Percentiles rank a stretch among this genome's conserved stretches.
phyloP scores from a whole-genome alignment of 2,113 vertebrate genomes.

The Oreochromis tanganicae region DNA sequence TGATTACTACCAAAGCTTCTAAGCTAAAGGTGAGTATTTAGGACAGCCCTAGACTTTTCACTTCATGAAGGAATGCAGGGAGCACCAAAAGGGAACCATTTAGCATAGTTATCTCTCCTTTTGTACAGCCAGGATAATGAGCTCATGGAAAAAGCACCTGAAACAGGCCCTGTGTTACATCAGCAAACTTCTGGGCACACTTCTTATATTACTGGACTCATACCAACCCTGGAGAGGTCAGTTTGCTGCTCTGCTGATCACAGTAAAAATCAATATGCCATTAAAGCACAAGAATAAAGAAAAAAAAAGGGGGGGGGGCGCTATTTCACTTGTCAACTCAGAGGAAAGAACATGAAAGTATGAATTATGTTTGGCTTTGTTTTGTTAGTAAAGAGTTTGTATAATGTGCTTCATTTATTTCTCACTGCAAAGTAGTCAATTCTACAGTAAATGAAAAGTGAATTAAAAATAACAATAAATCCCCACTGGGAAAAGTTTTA shows the following conservation, averaged over 20 bases:
- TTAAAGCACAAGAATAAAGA: neutral
- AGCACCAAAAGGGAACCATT: neutral
- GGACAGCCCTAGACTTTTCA: neutral
- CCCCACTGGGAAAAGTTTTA: neutral
- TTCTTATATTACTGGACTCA: neutral
- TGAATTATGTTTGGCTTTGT: neutral
- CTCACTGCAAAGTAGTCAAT: neutral
- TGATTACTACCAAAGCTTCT: neutral
- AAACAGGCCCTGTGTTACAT: neutral
- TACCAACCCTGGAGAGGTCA: neutral
- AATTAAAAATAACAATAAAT: neutral
- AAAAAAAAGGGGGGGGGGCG: neutral
- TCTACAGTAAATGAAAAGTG: neutral
- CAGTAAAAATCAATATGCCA: constrained; percentile 5
- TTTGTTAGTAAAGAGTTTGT: neutral
- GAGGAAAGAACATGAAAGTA: neutral
- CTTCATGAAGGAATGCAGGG: neutral
- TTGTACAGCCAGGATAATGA: neutral
- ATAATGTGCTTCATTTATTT: neutral
- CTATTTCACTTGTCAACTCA: neutral
- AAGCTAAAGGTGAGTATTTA: neutral
- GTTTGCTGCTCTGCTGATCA: constrained; percentile 18
- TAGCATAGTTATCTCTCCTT: neutral
- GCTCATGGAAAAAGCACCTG: neutral
- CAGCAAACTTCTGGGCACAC: neutral